Base-by-base conservation (phyloP, 1,140 invertebrate species). In the Drosophila ercepeae region DNA sequence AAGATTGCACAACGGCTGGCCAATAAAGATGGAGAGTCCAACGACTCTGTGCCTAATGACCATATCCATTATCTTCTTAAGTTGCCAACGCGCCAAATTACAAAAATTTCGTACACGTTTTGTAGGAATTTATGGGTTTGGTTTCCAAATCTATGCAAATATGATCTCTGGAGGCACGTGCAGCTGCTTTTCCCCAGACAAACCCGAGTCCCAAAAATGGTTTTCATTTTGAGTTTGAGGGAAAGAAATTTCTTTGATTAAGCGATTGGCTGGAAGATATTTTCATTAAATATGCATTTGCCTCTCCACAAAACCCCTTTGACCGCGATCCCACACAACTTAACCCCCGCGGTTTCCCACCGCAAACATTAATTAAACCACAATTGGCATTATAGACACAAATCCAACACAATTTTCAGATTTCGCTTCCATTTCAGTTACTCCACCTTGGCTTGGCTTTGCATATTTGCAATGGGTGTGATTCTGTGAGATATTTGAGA, bases 121-220 rank as follows among this genome's bases (percentile, higher is more conserved):
- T 55, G 46, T 14, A 14, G 42, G 18, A 19, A 36, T 79, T 60
- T 59, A 67, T 45, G 61, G 60, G 68, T 77, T 77, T 86, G 71
- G 61, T 86, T 86, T 86, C 82, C 68, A 76, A 82, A 86, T 76
- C 73, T 81, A 86, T 86, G 81, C 59, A 88, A 86, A 86, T 68
- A 16, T 63, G 41, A 67, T 34, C 50, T 13, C 69, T 9, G 32
- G 13, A 52, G 75, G 69, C 78, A 83, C 78, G 78, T 83, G 78
- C 69, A 82, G 50, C 54, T 48, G 41, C 55, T 48, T 29, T 51
- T 42, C 34, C 21, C 14, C n/a, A n/a, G n/a, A n/a, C n/a, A n/a
- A n/a, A n/a, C n/a, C n/a, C n/a, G n/a, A n/a, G n/a, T n/a, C n/a
- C n/a, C n/a, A n/a, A n/a, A n/a, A n/a, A 41, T 18, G 46, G 32